Evolutionary conservation across 64 coral and sea anemone species (phyloP).

Genomic region (Pocillopora verrucosa): DNA sequence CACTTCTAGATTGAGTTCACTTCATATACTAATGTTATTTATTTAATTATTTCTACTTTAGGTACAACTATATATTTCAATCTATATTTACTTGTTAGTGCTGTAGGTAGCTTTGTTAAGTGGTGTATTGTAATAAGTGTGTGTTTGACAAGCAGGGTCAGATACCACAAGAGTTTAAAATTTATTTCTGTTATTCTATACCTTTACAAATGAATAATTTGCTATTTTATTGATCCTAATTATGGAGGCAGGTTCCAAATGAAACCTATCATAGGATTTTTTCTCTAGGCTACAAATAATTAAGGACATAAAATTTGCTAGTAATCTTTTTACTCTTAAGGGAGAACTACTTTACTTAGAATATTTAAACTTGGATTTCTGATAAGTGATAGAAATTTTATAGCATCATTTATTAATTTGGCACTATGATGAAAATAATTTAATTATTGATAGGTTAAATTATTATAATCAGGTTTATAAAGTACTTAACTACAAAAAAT

Average conservation of each 20-base stretch:
- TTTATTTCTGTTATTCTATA: neutral
- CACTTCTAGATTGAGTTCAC: neutral
- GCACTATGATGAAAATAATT: neutral
- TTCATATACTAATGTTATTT: constrained; percentile 31
- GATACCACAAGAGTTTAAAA: constrained; percentile 27
- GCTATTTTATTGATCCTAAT: neutral
- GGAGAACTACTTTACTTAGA: neutral
- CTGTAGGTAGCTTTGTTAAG: constrained; percentile 22
- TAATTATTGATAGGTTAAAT: constrained; percentile 8
- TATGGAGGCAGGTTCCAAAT: neutral
- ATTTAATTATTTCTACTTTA: constrained; percentile 48
- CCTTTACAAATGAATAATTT: neutral
- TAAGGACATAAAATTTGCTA: no score
- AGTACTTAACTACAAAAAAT: neutral
- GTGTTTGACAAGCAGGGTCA: constrained; percentile 38
- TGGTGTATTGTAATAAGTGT: constrained; percentile 22
- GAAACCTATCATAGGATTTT: no score
- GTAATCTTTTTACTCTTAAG: neutral
- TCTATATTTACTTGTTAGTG: constrained; percentile 12
- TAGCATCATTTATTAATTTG: neutral
- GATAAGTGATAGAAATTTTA: neutral
- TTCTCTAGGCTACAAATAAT: no score
- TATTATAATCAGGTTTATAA: neutral
- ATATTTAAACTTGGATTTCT: neutral
- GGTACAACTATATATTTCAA: constrained; percentile 20